Conservation (phyloP, 2,888 invertebrate species). For the Lymantria monacha region DNA sequence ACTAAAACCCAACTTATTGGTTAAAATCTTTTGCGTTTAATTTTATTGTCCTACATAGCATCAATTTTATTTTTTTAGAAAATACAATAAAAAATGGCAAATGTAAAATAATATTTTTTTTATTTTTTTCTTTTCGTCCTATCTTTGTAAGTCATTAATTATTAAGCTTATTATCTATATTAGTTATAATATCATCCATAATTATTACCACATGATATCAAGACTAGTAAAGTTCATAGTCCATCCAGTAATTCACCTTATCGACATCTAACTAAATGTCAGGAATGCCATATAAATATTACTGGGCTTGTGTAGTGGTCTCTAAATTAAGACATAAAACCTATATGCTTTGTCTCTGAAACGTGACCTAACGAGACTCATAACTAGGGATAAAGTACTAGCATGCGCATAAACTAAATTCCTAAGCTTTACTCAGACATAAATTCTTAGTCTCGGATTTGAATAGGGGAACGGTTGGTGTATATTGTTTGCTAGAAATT, state of each 20-base stretch:
- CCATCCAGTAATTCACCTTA: conserved; percentile 4
- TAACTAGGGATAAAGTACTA: conserved; percentile 50
- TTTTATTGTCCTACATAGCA: no score
- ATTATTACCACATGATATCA: not conserved
- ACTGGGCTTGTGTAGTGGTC: conserved; percentile 36
- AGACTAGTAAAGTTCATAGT: conserved; percentile 4
- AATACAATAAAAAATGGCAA: no score
- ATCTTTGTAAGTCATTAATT: no score
- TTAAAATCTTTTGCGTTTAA: no score
- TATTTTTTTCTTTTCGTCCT: no score
- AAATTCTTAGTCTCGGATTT: conserved; percentile 3
- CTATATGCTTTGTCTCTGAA: conserved; percentile 63
- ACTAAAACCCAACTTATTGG: no score
- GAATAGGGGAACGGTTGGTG: not conserved
- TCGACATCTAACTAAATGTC: conserved; percentile 21
- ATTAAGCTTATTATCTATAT: no score
- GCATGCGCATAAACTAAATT: conserved; percentile 23
- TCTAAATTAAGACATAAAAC: conserved; percentile 71
- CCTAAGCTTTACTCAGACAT: not conserved
- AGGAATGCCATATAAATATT: conserved; percentile 32
- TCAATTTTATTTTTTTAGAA: no score
- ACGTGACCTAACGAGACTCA: conserved; percentile 60
- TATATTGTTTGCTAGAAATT: not conserved
- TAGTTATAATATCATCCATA: no score
- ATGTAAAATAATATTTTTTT: no score